Evolutionary conservation across 2,113 vertebrate genomes (phyloP), one percentile per base, ranked within the genome.

Genomic region (Uropsilus gracilis): DNA sequence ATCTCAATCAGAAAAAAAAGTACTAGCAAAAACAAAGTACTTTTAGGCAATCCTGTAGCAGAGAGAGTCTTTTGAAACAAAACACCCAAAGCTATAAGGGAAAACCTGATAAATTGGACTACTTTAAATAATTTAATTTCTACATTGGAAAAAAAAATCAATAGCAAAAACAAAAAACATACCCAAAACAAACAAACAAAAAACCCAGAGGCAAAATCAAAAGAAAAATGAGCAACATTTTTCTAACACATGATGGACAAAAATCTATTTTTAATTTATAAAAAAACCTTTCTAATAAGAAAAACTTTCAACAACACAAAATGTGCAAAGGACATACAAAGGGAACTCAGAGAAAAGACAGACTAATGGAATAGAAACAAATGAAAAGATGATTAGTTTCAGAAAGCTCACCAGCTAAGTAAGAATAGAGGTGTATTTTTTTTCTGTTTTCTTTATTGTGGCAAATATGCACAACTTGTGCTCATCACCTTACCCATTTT

Each of bases 241-340:
- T 89, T 82, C 7, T 73, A 76, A 76, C 28, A 80, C 24, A 44
- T 11, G 66, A 84, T 26, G 85, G 28, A 80, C 32, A 39, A 42
- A 78, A 44, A 44, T 26, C 59, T 66, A 39, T 77, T 90, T 92
- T 73, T 92, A 61, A 90, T 88, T 95, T 95, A n/a, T 80, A 76
- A 87, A 84, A 37, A 80, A 18, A 50, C 66, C 86, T 91, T 57
- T 88, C 76, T 90, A 72, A 94, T 84, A 76, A 81, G 59, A 83
- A 46, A 18, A 61, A 90, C 59, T 18, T 64, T 84, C 68, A 78
- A 61, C 55, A 73, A 69, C 48, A 48, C 26, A 63, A 81, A 64
- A 86, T 73, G 24, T 64, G 53, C 17, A 76, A 81, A 82, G 24
- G 42, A 76, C 66, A 34, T 12, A 26, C 81, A 86, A 92, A 92